These are phyloP conservation scores for Elaphurus davidianus DNA, from an alignment of 2,113 vertebrate genomes.

Conservation along the genomic window DNA sequence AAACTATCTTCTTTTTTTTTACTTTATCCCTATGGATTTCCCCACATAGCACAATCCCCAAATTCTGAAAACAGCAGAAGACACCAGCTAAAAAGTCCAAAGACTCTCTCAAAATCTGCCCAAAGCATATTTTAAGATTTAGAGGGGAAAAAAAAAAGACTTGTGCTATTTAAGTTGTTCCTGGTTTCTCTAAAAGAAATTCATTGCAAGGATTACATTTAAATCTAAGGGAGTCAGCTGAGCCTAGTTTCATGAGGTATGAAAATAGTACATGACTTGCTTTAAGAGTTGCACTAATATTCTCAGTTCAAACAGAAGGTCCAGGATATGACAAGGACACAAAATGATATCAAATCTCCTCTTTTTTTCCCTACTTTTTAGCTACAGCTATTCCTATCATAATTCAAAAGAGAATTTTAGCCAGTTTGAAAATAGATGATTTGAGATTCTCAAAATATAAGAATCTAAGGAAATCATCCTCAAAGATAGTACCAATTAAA, in stretches of 20 bases:
- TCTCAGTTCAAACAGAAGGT: not conserved
- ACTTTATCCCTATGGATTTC: not conserved
- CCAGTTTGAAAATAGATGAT: not conserved
- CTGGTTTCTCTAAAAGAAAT: not conserved
- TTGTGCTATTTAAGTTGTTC: not conserved
- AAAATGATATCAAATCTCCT: not conserved
- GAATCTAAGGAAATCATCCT: not conserved
- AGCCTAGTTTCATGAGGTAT: not conserved
- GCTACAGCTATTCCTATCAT: not conserved
- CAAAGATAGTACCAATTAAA: not conserved
- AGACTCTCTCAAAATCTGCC: constrained; percentile 18
- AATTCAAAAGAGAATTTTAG: not conserved
- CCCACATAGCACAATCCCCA: not conserved
- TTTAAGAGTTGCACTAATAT: not conserved
- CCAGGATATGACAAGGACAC: not conserved
- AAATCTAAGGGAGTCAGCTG: not conserved
- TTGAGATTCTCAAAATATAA: not conserved
- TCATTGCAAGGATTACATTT: not conserved
- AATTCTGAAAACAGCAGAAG: constrained; percentile 7
- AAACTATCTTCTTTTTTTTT: not conserved
- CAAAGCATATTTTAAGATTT: not conserved
- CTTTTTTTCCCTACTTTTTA: not conserved
- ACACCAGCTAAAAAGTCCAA: not conserved
- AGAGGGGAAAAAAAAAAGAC: not conserved
- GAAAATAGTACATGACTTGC: not conserved